Evolutionary conservation across 2,113 vertebrate genomes (phyloP).

Genomic region (Callipepla squamata): DNA sequence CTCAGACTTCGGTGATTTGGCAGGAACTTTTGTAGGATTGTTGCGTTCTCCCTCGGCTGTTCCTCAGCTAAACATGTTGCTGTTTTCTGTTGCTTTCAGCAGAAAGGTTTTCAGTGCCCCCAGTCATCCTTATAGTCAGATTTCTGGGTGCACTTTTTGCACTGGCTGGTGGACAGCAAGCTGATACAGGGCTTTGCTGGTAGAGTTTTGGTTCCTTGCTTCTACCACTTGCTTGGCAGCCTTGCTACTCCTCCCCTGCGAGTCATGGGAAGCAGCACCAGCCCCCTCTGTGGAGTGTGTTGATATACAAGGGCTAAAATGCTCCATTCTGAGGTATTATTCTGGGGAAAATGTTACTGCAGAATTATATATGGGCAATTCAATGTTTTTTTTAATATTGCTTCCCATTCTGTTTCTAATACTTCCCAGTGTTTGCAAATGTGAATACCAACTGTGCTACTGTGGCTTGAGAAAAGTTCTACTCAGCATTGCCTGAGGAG

Average conservation of each 20-base stretch:
- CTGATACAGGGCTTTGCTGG: not conserved
- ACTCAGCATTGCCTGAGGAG: not conserved
- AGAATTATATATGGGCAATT: not conserved
- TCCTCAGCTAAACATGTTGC: not conserved
- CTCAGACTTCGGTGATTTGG: not conserved
- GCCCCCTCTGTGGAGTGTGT: not conserved
- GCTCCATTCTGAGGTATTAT: not conserved
- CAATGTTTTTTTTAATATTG: not conserved
- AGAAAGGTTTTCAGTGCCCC: not conserved
- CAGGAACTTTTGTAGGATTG: not conserved
- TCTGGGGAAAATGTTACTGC: not conserved
- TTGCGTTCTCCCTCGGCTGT: rapidly evolving
- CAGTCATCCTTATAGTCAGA: not conserved
- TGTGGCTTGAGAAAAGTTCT: not conserved
- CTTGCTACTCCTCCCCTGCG: not conserved
- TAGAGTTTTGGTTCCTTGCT: not conserved
- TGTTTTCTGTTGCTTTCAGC: not conserved
- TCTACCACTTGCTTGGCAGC: not conserved
- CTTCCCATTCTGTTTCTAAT: not conserved
- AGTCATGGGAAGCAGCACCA: not conserved
- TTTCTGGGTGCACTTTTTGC: not conserved
- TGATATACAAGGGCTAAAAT: not conserved
- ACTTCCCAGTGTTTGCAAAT: not conserved
- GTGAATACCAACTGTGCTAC: not conserved
- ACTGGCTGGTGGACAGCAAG: rapidly evolving